These are phyloP conservation scores for Melinopterus prodromus DNA, from an alignment of 2,888 invertebrate species.

Conservation along the genomic window DNA sequence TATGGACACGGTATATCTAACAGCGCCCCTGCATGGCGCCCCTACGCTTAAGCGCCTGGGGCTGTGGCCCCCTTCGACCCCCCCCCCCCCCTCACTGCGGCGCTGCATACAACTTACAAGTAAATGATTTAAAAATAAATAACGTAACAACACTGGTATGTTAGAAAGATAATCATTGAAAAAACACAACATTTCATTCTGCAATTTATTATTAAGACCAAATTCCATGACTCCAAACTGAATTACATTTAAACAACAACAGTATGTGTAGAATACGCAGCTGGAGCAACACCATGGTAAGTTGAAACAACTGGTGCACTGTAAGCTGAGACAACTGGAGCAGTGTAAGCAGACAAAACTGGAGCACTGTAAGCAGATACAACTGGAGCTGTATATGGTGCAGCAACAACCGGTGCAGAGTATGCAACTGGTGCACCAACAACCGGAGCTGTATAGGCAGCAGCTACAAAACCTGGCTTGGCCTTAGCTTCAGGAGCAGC, in stretches of 20 bases:
- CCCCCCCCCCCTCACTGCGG: too few species aligned
- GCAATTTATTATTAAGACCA: background rate
- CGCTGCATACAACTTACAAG: too few species aligned
- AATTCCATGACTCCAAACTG: background rate
- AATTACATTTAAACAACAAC: slow-evolving; percentile 4
- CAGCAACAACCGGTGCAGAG: slow-evolving; percentile 18
- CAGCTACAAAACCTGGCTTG: slow-evolving; percentile 27
- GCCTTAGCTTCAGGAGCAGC: slow-evolving; percentile 49
- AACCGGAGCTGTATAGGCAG: slow-evolving; percentile 30
- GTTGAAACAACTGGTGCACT: slow-evolving; percentile 53
- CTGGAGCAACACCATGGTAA: slow-evolving; percentile 22
- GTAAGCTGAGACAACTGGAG: slow-evolving; percentile 36
- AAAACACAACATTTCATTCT: background rate
- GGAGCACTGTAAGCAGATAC: slow-evolving; percentile 24
- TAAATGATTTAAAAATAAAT: background rate
- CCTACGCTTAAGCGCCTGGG: too few species aligned
- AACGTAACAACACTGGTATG: background rate
- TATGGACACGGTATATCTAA: too few species aligned
- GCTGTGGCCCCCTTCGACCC: too few species aligned
- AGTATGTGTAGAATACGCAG: slow-evolving; percentile 13
- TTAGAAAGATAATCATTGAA: background rate
- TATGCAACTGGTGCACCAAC: slow-evolving; percentile 31
- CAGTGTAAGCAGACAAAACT: slow-evolving; percentile 29
- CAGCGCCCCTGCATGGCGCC: too few species aligned
- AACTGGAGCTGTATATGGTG: slow-evolving; percentile 31